Percentiles rank a stretch among this genome's conserved stretches.
Conservation (phyloP, 2,888 invertebrate genomes). For the Andrena marginata region DNA sequence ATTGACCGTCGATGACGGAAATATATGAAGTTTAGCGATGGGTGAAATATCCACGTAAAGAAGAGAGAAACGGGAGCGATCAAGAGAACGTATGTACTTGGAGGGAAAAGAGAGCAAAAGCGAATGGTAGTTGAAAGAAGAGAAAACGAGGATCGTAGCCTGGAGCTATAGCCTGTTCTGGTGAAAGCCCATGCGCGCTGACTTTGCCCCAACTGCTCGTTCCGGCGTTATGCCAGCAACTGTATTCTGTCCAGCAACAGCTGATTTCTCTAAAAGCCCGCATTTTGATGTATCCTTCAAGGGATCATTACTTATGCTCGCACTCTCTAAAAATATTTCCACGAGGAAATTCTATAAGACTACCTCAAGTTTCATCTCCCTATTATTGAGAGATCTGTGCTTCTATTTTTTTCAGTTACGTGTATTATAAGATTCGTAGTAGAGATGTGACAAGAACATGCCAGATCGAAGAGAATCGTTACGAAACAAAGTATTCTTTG, state of each 20-base stretch:
- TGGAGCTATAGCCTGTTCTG: conserved; percentile 53
- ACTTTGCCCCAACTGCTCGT: conserved; percentile 57
- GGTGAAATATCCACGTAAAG: conserved; percentile 34
- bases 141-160: conserved; percentile 65
- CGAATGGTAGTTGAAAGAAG: conserved; percentile 58
- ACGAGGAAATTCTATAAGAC: background rate
- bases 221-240: conserved; percentile 49
- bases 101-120: conserved; percentile 54
- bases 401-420: background rate
- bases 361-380: background rate
- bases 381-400: background rate
- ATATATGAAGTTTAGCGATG: conserved; percentile 25
- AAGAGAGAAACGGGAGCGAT: conserved; percentile 41
- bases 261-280: conserved; percentile 41
- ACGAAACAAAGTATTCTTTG: background rate
- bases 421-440: background rate
- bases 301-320: background rate
- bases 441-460: background rate
- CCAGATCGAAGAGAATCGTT: background rate
- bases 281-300: background rate
- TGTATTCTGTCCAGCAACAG: conserved; percentile 46
- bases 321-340: background rate
- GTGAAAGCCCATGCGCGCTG: conserved; percentile 68
- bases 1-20: conserved; percentile 8
- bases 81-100: conserved; percentile 21